Base-by-base conservation (phyloP, 2,113 vertebrate genomes). In the Amphiprion ocellaris region DNA sequence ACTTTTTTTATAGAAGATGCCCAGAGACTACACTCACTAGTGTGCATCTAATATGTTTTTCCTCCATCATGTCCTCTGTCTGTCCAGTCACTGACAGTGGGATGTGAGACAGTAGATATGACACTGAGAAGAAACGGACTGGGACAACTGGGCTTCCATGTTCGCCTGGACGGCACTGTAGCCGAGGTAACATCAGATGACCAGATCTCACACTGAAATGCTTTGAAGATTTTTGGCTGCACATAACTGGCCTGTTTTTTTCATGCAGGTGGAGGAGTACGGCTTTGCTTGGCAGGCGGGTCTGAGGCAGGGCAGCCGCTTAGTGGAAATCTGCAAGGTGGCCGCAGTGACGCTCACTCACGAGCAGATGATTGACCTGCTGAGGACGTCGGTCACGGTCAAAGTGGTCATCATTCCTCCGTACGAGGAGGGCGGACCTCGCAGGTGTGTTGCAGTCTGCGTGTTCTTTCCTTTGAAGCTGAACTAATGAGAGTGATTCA, bases 241-340 rank as follows among this genome's bases (percentile, higher is more conserved):
- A n/a, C 10, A 56, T 66, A 17, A 84, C 10, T 23, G 12, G 21
- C n/a, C 10, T 41, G 30, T 72, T 77, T 81, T 17, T 47, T 7
- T 60, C 6, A 2, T 68, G 21, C 77, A 94, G 93, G 97, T 99
- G 82, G 97, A 99, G 87, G 97, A 98, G 50, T 98, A 99, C 0
- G 97, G 97, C 14, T 99, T 99, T 2, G 97, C 97, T 80, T 99
- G 97, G 97, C 97, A 98, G 84, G 97, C 97, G 0, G 97, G 97
- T 0, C 92, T 99, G 63, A 94, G 97, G 16, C 97, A 98, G 68
- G 97, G 97, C 60, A 98, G 97, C 79, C 96, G 97, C 0, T 82
- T 98, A 59, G 97, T 98, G 46, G 97, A 98, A 91, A 97, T 98
- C 87, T 99, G 97, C 94, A 99, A 98, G 75, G 97, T 98, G 59